Percentiles rank a stretch among this genome's conserved stretches.
Evolutionary conservation across 1,140 invertebrate species (phyloP).

Genomic region (Mylabris phalerata): DNA sequence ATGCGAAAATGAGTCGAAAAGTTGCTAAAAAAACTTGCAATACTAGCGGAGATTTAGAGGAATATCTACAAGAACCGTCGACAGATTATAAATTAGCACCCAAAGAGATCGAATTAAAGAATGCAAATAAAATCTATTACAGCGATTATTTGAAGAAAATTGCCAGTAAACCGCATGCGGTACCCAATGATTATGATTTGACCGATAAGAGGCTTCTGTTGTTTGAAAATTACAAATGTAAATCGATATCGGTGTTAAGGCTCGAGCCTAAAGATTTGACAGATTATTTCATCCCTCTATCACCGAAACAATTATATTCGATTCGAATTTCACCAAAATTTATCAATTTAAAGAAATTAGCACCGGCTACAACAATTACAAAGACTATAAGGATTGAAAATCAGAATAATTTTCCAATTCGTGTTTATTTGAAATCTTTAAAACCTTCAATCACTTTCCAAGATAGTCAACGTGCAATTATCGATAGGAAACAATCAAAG

Average conservation of each 20-base stretch:
- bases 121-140: too few species aligned
- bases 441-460: slow-evolving; percentile 2
- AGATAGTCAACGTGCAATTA: not conserved
- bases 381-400: slow-evolving; percentile 1
- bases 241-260: too few species aligned
- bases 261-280: not conserved
- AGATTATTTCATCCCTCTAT: not conserved
- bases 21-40: too few species aligned
- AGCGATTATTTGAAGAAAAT: too few species aligned
- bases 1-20: not conserved
- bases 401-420: slow-evolving; percentile 2
- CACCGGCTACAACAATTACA: not conserved
- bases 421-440: not conserved
- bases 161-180: not conserved
- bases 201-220: not conserved
- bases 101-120: not conserved
- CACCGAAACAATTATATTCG: not conserved
- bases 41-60: too few species aligned
- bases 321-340: slow-evolving; percentile 5
- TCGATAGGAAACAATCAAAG: not conserved
- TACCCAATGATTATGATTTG: not conserved
- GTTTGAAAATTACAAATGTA: not conserved
- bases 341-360: not conserved
- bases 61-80: too few species aligned
- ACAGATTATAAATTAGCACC: too few species aligned